Conservation (phyloP, 2,888 invertebrate species). For the Campoplex nolae region DNA sequence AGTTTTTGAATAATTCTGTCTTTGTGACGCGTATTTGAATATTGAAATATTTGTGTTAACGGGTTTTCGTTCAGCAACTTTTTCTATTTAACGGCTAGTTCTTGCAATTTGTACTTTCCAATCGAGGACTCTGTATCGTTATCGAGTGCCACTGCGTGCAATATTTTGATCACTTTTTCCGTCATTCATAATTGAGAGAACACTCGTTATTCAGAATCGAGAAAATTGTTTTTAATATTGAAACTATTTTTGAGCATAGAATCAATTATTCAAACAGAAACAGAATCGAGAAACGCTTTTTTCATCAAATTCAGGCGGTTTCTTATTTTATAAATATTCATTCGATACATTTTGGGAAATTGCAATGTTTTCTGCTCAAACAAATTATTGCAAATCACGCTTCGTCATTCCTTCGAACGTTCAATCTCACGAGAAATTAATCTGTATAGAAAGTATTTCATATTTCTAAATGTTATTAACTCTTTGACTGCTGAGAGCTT, state of each 20-base stretch:
- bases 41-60: slow-evolving; percentile 6
- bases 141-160: background rate
- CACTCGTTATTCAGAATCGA: background rate
- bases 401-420: background rate
- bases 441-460: background rate
- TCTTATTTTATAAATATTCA: background rate
- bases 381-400: background rate
- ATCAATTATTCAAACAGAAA: background rate
- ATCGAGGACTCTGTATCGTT: too few relatives aligned
- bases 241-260: background rate
- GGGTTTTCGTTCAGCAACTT: slow-evolving; percentile 5
- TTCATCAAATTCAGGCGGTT: background rate
- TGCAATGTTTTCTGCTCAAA: background rate
- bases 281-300: background rate
- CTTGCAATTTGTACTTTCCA: background rate
- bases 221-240: background rate
- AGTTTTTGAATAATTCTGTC: background rate
- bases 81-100: background rate
- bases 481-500: background rate
- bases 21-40: slow-evolving; percentile 5
- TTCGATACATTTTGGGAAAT: background rate
- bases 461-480: background rate
- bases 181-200: background rate
- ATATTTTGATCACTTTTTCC: background rate
- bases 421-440: background rate